A percentile compares a stretch with the other conserved stretches of the same genome.
These are phyloP conservation scores for Chionomys nivalis DNA, from an alignment of 2,113 vertebrate species.

Conservation along the genomic window DNA sequence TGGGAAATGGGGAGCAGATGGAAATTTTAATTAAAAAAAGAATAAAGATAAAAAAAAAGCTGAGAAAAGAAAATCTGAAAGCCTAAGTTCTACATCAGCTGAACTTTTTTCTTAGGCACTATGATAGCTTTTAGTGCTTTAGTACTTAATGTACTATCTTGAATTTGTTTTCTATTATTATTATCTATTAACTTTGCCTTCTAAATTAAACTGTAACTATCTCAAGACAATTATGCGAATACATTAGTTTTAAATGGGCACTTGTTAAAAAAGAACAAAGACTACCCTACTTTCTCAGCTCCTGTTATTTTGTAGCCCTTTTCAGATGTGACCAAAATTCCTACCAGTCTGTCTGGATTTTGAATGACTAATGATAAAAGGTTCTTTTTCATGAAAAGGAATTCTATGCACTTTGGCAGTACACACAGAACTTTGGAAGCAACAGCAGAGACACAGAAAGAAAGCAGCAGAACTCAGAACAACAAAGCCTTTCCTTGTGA, in stretches of 20 bases:
- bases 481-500: slow-evolving; percentile 55
- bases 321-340: slow-evolving; percentile 58
- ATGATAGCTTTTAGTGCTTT: slow-evolving; percentile 20
- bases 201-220: slow-evolving; percentile 53
- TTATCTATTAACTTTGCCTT: slow-evolving; percentile 7
- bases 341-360: slow-evolving; percentile 34
- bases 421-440: slow-evolving; percentile 57
- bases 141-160: slow-evolving; percentile 27
- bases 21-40: too few species aligned
- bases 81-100: neutral
- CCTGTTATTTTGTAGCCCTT: slow-evolving; percentile 44
- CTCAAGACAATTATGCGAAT: slow-evolving; percentile 42
- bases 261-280: slow-evolving; percentile 54
- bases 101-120: slow-evolving; percentile 36
- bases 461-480: slow-evolving; percentile 55
- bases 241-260: slow-evolving; percentile 35
- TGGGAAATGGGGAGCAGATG: too few species aligned
- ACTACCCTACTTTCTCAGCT: slow-evolving; percentile 30
- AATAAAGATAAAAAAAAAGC: neutral
- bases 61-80: neutral
- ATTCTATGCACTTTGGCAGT: slow-evolving; percentile 52
- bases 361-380: slow-evolving; percentile 45
- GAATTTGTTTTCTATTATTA: slow-evolving; percentile 38
- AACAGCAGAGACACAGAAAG: slow-evolving; percentile 48
- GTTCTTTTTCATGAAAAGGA: slow-evolving; percentile 57